Conservation (phyloP, 2,888 invertebrate genomes). For the Acheta domesticus region DNA sequence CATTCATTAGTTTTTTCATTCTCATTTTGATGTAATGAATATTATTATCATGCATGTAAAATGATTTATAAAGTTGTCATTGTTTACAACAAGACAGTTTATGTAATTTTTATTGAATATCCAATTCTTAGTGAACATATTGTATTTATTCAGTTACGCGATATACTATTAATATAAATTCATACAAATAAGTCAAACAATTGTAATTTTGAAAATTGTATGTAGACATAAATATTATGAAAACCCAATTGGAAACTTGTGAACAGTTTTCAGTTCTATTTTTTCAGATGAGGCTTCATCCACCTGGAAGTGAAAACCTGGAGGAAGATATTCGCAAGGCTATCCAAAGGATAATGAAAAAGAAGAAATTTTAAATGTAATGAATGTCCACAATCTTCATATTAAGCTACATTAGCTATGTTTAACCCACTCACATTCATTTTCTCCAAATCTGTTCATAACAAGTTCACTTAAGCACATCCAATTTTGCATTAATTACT, state of each 20-base stretch:
- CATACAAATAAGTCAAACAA: neutral
- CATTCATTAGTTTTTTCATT: no score
- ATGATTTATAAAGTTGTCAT: no score
- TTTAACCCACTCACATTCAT: neutral
- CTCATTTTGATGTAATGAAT: no score
- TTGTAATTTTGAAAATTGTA: neutral
- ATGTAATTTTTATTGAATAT: no score
- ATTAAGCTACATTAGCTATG: slow-evolving; percentile 25
- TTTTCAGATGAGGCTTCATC: slow-evolving; percentile 64
- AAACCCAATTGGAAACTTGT: neutral
- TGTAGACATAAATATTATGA: neutral
- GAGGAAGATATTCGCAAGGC: slow-evolving; percentile 36
- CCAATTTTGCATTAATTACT: neutral
- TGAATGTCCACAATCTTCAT: slow-evolving; percentile 24
- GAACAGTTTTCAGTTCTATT: neutral
- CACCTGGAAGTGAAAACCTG: slow-evolving; percentile 58
- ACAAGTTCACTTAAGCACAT: no score
- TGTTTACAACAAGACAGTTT: no score
- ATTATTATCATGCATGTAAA: no score
- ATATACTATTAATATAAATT: neutral
- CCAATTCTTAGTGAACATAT: no score
- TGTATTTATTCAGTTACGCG: no score
- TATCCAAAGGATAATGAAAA: slow-evolving; percentile 27
- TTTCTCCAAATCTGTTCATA: neutral
- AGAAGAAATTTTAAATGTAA: slow-evolving; percentile 19